Evolutionary conservation across 2,113 vertebrate species (phyloP), one percentile per base, ranked within the genome.

Genomic region (Cheilinus undulatus): DNA sequence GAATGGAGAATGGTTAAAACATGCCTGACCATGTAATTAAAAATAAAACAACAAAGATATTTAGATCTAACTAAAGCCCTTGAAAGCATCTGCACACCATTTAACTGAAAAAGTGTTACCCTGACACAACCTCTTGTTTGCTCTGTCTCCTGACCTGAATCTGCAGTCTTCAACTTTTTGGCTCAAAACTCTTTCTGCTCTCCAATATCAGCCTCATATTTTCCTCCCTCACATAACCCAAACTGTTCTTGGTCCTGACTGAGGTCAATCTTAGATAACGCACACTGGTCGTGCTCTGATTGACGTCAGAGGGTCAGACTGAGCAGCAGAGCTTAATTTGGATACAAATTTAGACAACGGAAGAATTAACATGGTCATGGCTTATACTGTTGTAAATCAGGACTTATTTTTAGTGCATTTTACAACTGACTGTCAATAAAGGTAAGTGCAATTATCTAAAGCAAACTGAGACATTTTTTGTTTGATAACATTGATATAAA

Each of bases 161-260:
- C 34, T 36, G 34, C 34, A 36, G 34, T 12, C 34, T 42, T 36
- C 57, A 26, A 50, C 40, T 52, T 27, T 20, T 69, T 45, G 58
- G 60, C 30, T 51, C 5, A 46, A n/a, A 58, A 27, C 27, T 17
- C 22, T 30, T 15, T 27, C 10, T 28, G 20, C 7, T 40, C 14
- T 45, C 28, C 8, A n/a, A 12, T 49, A 38, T 36, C 34, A 8
- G 34, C 48, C 26, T 64, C 36, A 7, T n/a, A 52, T 65, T 8
- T 57, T 68, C 23, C 17, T 49, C 7, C 48, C 48, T 74, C 36
- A 45, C 59, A 65, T 75, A 62, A 78, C 24, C 23, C 62, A 45
- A 71, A 51, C 38, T n/a, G 19, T 9, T 69, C 61, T 67, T 38
- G 56, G 68, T 59, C 15, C 59, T 12, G 27, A 12, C 38, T 27